These are phyloP conservation scores for Manis javanica DNA, from an alignment of 2,797 vertebrate species.

Conservation along the genomic window DNA sequence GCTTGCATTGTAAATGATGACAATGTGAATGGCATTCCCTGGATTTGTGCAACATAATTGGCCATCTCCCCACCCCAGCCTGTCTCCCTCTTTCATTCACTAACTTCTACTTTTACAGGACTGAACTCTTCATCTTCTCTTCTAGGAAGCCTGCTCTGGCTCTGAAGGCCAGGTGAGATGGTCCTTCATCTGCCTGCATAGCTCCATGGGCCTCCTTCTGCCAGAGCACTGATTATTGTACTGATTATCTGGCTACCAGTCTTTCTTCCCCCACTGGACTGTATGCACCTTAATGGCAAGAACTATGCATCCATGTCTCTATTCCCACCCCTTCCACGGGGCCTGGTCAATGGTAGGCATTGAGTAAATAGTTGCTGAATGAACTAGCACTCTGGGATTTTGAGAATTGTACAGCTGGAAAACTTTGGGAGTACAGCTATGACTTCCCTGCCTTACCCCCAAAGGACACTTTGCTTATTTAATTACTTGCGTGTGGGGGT, in stretches of 20 bases:
- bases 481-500: constrained; percentile 64
- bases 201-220: not conserved
- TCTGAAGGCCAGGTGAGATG: not conserved
- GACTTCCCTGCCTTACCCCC: constrained; percentile 57
- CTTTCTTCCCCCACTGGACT: not conserved
- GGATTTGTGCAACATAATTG: not conserved
- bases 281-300: not conserved
- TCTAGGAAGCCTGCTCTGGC: not conserved
- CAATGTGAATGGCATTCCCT: not conserved
- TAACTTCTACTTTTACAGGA: not conserved
- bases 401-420: constrained; percentile 11
- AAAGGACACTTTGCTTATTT: constrained; percentile 72
- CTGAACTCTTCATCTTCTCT: constrained; percentile 22
- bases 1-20: not conserved
- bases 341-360: not conserved
- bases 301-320: not conserved
- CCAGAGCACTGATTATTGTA: not conserved
- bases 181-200: not conserved
- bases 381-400: constrained; percentile 44
- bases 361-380: constrained; percentile 54
- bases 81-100: not conserved
- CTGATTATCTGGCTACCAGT: not conserved
- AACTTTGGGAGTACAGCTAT: constrained; percentile 33
- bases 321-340: not conserved
- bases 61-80: not conserved